These are phyloP conservation scores for Idaea dimidiata DNA, from an alignment of 2,888 invertebrate species.

Conservation along the genomic window DNA sequence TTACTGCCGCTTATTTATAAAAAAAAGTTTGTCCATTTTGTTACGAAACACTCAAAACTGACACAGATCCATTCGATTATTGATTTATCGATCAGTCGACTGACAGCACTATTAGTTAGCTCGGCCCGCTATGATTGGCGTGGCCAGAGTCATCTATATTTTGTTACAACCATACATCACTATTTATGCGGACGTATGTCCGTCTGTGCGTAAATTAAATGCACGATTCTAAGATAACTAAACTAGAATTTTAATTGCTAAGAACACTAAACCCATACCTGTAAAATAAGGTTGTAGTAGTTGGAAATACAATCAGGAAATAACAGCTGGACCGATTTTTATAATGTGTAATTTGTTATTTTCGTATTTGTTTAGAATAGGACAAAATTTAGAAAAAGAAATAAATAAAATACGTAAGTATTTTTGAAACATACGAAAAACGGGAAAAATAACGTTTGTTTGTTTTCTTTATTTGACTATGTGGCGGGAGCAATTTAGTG, in stretches of 20 bases:
- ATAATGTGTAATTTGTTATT: too few species aligned
- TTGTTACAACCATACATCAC: constrained; percentile 53
- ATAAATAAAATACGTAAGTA: too few species aligned
- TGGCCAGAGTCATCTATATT: constrained; percentile 30
- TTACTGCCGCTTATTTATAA: too few species aligned
- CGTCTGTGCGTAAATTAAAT: constrained; percentile 62
- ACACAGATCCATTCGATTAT: constrained; percentile 34
- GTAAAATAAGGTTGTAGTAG: background rate
- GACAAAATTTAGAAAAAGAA: too few species aligned
- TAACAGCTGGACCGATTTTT: background rate
- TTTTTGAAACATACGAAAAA: too few species aligned
- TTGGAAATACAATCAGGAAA: background rate
- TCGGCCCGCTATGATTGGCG: constrained; percentile 47
- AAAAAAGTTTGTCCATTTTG: constrained; percentile 8
- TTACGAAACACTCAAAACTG: constrained; percentile 26
- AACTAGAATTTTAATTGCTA: constrained; percentile 59
- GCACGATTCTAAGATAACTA: constrained; percentile 58
- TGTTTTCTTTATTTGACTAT: too few species aligned
- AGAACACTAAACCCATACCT: constrained; percentile 10
- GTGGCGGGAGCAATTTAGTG: too few species aligned
- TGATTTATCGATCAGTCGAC: constrained; percentile 52
- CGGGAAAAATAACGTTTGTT: too few species aligned
- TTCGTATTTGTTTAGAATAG: too few species aligned
- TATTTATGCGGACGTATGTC: constrained; percentile 37
- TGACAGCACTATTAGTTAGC: constrained; percentile 60